Evolutionary conservation across 2,113 vertebrate species (phyloP), one percentile per base, ranked within the genome.

Genomic region (Corythornis madagascariensis): DNA sequence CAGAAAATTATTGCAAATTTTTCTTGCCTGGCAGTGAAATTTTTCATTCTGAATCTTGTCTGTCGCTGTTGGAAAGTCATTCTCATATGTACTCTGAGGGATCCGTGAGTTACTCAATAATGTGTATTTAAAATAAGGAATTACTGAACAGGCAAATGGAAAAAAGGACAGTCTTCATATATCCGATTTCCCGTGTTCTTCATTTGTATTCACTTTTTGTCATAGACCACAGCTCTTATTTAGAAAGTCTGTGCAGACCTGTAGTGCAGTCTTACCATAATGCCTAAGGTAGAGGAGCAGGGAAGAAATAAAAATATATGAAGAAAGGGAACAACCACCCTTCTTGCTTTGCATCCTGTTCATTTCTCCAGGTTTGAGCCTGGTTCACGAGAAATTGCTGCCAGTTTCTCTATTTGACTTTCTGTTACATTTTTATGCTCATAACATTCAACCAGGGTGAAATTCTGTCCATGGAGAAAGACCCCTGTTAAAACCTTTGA

Each of bases 1-100:
- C 93, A 97, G 97, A 96, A 98, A 98, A 98, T 98, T 97, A 98
- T 98, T 97, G 97, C 93, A 97, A 96, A 97, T 97, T 97, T 97
- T 97, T 97, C 96, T 97, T 97, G 52, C 95, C 96, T 97, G 94
- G 93, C 90, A 95, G 86, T 93, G 90, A 97, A 97, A 96, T 97
- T 97, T 93, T 98, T 97, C 96, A 95, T 96, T 96, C 90, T 95
- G 97, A 96, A 95, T 97, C 95, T 96, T 97, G 96, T 93, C 97
- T 97, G 94, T 96, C 57, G 43, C 95, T 96, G 74, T 56, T 93
- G 74, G 90, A 95, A 98, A 98, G 90, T 93, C 75, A 78, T 86
- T 95, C 94, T 97, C 73, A 82, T 88, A 93, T 2, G 10, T 96
- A 79, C 91, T 95, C 83, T 85, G 93, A 96, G 96, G 59, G 88